phyloP scores from a whole-genome alignment of 2,113 vertebrate genomes.

The Apaloderma vittatum region DNA sequence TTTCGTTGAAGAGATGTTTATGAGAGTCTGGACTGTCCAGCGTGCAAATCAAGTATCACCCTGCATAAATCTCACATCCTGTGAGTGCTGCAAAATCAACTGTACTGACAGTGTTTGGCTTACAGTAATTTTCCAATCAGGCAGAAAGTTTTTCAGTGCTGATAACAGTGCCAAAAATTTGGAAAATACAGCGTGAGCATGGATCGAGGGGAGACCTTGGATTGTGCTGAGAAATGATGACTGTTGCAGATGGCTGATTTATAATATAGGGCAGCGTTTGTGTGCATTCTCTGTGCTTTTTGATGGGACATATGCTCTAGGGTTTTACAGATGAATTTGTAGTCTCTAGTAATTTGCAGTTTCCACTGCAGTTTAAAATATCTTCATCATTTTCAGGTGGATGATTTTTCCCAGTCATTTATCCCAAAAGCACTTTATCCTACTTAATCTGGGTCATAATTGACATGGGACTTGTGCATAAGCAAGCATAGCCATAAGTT shows the following conservation, averaged over 20 bases:
- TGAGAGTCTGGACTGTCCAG: slow-evolving; percentile 58
- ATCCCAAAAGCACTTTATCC: slow-evolving; percentile 41
- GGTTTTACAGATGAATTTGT: slow-evolving; percentile 34
- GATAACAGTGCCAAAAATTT: not conserved
- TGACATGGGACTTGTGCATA: not conserved
- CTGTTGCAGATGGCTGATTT: not conserved
- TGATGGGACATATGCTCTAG: not conserved
- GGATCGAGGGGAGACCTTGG: not conserved
- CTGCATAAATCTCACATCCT: slow-evolving; percentile 15
- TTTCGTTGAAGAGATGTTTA: slow-evolving; percentile 57
- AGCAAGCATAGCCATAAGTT: not conserved
- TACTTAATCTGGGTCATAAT: slow-evolving; percentile 56
- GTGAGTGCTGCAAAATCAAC: rapidly evolving
- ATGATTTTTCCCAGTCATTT: slow-evolving; percentile 53
- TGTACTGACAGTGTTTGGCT: not conserved
- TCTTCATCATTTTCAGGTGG: slow-evolving; percentile 47
- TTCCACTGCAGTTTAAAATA: not conserved
- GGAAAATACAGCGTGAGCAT: rapidly evolving
- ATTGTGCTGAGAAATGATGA: not conserved
- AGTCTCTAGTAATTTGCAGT: not conserved
- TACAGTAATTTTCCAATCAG: not conserved
- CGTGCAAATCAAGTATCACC: slow-evolving; percentile 42
- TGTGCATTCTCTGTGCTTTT: not conserved
- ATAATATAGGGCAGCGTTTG: not conserved
- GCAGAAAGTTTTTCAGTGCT: not conserved